Conservation (phyloP, 2,888 invertebrate genomes). For the Drosophila kambysellisi region DNA sequence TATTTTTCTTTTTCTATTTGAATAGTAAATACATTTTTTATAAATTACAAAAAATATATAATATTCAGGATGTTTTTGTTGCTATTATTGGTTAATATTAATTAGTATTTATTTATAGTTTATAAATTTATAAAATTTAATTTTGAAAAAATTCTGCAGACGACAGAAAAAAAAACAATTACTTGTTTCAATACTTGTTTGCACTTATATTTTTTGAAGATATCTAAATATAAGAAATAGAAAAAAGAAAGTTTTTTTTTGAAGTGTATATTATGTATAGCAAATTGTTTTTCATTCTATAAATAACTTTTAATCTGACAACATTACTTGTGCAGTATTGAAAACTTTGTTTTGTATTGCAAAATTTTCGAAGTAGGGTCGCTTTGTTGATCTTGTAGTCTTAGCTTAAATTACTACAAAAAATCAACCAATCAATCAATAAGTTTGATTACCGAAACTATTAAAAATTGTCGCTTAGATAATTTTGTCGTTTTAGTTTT, state of each 20-base stretch:
- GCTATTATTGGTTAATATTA: not conserved
- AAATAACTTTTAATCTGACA: not conserved
- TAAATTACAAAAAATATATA: not conserved
- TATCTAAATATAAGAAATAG: no score
- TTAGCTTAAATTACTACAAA: not conserved
- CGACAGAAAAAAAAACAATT: no score
- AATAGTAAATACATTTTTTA: not conserved
- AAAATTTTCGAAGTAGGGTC: constrained; percentile 46
- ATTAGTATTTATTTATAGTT: no score
- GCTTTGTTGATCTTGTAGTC: constrained; percentile 48
- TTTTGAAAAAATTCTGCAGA: no score
- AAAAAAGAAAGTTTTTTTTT: no score
- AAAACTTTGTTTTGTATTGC: constrained; percentile 36
- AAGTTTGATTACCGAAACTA: not conserved
- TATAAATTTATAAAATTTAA: no score
- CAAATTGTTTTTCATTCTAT: no score
- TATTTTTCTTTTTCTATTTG: no score
- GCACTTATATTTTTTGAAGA: no score
- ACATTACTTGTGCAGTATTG: constrained; percentile 36
- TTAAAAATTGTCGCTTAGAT: not conserved
- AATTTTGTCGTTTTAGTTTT: not conserved
- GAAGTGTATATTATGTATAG: no score
- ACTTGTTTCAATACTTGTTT: no score
- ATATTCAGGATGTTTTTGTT: not conserved
- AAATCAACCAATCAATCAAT: not conserved